Evolutionary conservation across 2,113 vertebrate genomes (phyloP), one percentile per base, ranked within the genome.

Genomic region (Cricetomys ansorgei): DNA sequence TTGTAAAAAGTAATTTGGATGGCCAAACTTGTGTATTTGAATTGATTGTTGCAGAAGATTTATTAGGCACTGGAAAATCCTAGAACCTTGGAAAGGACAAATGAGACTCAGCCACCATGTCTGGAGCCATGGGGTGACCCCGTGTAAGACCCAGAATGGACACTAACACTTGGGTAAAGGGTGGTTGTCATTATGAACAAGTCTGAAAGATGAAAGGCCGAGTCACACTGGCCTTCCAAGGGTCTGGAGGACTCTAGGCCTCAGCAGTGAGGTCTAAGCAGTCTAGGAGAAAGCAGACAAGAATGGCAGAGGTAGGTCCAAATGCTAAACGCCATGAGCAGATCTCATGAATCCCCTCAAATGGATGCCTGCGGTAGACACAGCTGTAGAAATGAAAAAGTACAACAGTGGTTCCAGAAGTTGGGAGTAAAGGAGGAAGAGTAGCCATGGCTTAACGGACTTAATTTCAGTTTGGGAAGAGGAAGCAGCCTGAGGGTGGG

Each of bases 1-100:
- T 99, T 98, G 98, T 98, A 98, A 99, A 96, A 99, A 99, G 98
- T 99, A 98, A 99, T 99, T 99, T 99, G 98, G 98, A 99, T 99
- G 98, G 98, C 98, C 98, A 98, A 99, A 99, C 98, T 98, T 98
- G 98, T 98, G 96, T 97, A 98, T 99, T 98, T 98, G 98, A 99
- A 98, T 98, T 98, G 98, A 99, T 99, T 98, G 98, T 98, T 98
- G 98, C 98, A 98, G 98, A 98, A 98, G 98, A 98, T 99, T 99
- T 99, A 98, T 98, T 95, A 97, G 98, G 96, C 95, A 94, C 97
- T 98, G 98, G 97, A 97, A 98, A 98, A 98, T 94, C 97, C 98
- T 97, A 93, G 98, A 98, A 98, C 98, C 98, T 98, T 98, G 97
- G 92, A 98, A 98, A 99, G 98, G 98, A 98, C 95, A 86, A 98